Evolutionary conservation across 2,888 invertebrate genomes (phyloP), one percentile per base, ranked within the genome.

Genomic region (Tetragonula carbonaria): DNA sequence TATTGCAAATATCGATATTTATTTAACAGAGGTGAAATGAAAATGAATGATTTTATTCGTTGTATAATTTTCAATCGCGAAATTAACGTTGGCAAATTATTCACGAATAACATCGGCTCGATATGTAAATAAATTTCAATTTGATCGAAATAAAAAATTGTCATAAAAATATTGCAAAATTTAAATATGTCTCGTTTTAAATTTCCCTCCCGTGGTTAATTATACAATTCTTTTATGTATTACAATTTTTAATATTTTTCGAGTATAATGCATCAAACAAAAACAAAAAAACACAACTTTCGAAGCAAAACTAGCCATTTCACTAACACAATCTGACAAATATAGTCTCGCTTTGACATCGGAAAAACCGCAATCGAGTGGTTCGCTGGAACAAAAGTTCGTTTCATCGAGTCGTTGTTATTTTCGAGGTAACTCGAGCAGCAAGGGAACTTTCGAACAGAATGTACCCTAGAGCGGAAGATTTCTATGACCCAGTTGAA

Each of bases 401-500:
- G 11, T 16, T 8, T 23, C 28, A 38, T 53, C 53, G 57, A 65
- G 38, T 14, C 62, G 55, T 50, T 50, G 65, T 23, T 81, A 76
- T 76, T 81, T 80, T 66, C 57, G 45, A 67, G 45, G 55, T 23
- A 23, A 55, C 23, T 38, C 62, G 51, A 67, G 57, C 18, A 72
- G 66, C 4, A 33, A 70, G 38, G 45, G 71, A 67, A 80, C 71
- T 71, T 66, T 65, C 65, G 21, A 66, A 38, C 45, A 50, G 14
- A 14, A n/a, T 55, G 23, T 71, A 55, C 33, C 62, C 55, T 65
- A 14, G 55, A 62, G 55, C 63, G 66, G 74, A 63, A 50, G 83
- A 84, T 85, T 80, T 79, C 79, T 63, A 53, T 83, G 88, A 83
- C 88, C 88, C 75, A 89, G 86, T 89, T 89, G 38, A 38, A 50